These are phyloP conservation scores for Romanogobio albipinnatus DNA, from an alignment of 2,113 vertebrate species.

Conservation along the genomic window DNA sequence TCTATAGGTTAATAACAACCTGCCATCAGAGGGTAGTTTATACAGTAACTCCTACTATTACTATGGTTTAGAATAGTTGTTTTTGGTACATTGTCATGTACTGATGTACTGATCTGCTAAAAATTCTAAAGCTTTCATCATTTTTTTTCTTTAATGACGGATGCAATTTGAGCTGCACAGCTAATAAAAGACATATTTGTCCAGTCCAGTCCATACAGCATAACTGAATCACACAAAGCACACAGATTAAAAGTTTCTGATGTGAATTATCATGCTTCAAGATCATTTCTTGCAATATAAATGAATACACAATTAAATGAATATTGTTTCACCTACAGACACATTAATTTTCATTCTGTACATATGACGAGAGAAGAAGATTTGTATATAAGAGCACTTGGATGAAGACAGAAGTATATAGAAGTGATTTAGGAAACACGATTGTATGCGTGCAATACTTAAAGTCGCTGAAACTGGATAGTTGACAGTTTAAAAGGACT, in stretches of 20 bases:
- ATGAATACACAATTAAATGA: not conserved
- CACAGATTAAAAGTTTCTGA: not conserved
- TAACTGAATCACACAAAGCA: conserved; percentile 10
- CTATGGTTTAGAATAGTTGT: not conserved
- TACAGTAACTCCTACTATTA: not conserved
- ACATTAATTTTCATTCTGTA: not conserved
- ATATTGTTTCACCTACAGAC: conserved; percentile 3
- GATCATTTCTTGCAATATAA: not conserved
- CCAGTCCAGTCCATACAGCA: not conserved
- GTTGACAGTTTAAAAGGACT: not conserved
- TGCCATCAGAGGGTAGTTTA: not conserved
- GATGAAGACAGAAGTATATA: not conserved
- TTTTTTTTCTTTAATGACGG: conserved; percentile 1
- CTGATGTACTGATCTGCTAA: not conserved
- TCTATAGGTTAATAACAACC: not conserved
- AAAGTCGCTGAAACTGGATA: not conserved
- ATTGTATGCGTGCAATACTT: not conserved
- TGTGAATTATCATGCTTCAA: not conserved
- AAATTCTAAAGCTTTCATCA: not conserved
- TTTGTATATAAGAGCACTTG: conserved; percentile 46
- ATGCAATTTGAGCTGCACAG: not conserved
- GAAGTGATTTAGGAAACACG: not conserved
- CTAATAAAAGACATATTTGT: not conserved
- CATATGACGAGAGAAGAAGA: not conserved
- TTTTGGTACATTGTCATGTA: not conserved